A percentile compares a stretch with the other conserved stretches of the same genome.
Evolutionary conservation across 2,797 vertebrate genomes (phyloP).

Genomic region (Hydrolagus colliei): DNA sequence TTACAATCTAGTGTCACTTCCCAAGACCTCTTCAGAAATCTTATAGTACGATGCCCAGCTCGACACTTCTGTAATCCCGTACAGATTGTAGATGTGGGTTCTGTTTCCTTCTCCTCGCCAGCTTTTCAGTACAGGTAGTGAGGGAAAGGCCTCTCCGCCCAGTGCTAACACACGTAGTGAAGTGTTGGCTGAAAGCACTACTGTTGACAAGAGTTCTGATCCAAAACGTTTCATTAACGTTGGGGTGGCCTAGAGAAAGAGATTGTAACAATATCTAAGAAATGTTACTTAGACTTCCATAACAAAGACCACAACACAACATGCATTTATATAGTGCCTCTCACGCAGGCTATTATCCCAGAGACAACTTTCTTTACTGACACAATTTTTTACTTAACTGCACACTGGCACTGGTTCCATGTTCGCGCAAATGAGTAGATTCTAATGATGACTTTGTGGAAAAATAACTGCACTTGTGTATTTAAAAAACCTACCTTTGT

Average conservation of each 20-base stretch:
- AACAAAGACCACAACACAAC: no score
- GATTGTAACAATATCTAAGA: neutral
- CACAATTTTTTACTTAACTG: no score
- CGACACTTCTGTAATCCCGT: constrained; percentile 91
- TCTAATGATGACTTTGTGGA: no score
- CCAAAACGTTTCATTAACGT: constrained; percentile 81
- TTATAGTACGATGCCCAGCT: constrained; percentile 82
- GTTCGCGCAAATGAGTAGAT: no score
- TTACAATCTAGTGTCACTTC: constrained; percentile 42
- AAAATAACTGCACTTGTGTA: no score
- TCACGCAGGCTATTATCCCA: no score
- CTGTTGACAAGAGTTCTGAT: constrained; percentile 53
- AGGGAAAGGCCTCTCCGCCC: constrained; percentile 83
- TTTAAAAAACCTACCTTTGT: no score
- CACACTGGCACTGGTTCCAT: no score
- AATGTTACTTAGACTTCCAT: no score
- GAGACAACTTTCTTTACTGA: no score
- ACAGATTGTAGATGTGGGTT: constrained; percentile 82
- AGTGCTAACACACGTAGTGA: constrained; percentile 80
- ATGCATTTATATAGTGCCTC: no score
- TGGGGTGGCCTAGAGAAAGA: constrained; percentile 70
- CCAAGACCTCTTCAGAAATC: constrained; percentile 62
- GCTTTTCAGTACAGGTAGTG: constrained; percentile 56
- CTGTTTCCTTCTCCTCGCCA: constrained; percentile 77
- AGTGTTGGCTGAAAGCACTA: constrained; percentile 64